Conservation (phyloP, 2,888 invertebrate species). For the Melanotus villosus region DNA sequence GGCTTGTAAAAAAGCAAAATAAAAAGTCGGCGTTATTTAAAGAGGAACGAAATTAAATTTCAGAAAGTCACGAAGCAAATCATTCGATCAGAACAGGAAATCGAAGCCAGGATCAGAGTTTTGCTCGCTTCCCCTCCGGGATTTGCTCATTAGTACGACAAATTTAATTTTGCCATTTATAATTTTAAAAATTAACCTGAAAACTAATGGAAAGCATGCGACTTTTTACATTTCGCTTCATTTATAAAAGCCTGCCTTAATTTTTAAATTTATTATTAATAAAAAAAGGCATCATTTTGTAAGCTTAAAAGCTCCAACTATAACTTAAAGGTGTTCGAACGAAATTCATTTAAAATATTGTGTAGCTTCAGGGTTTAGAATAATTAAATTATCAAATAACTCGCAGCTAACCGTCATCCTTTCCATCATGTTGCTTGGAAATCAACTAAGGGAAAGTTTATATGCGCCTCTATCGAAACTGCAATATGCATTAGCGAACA, state of each 20-base stretch:
- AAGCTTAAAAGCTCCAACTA: too few relatives aligned
- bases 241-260: conserved; percentile 6
- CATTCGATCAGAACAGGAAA: conserved; percentile 29
- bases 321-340: neutral
- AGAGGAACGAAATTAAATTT: conserved; percentile 20
- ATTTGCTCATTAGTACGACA: conserved; percentile 15
- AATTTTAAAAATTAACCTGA: conserved; percentile 22
- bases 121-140: conserved; percentile 13
- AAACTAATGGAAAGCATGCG: conserved; percentile 4
- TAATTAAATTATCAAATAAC: neutral
- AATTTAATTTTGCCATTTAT: conserved; percentile 15
- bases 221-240: neutral
- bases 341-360: neutral
- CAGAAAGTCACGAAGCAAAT: conserved; percentile 25
- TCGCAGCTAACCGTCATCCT: neutral
- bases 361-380: neutral
- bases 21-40: conserved; percentile 6
- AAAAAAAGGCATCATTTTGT: neutral
- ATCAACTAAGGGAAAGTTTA: neutral
- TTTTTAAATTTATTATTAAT: neutral
- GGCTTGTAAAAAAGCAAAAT: too few relatives aligned
- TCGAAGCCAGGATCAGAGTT: conserved; percentile 18
- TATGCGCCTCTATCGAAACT: conserved; percentile 3
- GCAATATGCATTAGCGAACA: conserved; percentile 16
- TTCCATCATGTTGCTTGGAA: neutral